Evolutionary conservation across 1,140 invertebrate species (phyloP), one percentile per base, ranked within the genome.

Genomic region (Bombus balteatus): DNA sequence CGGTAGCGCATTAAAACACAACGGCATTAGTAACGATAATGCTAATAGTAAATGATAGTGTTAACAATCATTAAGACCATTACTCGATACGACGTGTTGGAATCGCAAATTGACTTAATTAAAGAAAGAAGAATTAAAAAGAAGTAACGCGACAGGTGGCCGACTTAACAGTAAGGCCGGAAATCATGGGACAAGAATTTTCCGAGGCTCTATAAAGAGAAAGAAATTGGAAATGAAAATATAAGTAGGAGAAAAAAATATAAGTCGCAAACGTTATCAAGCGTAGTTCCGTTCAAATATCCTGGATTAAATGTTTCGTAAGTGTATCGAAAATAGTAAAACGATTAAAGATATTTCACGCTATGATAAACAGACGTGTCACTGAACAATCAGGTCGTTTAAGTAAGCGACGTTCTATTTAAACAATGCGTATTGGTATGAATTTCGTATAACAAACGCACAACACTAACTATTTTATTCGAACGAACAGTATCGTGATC

Each of bases 1-100:
- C 72, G 62, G 34, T 57, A 83, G 59, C 65, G 28, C 81, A 53
- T 37, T 75, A 75, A 74, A 81, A 74, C 22, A 13, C 39, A 12
- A 43, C n/a, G 53, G n/a, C 28, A 28, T 43, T n/a, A 28, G 32
- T 10, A 32, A 66, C 12, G 22, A 57, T 22, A 32, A 62, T 62
- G 28, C 28, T n/a, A 62, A 62, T 62, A n/a, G 28, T 62, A 62
- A n/a, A 62, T n/a, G 39, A 32, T 32, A 47, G 3, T 3, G n/a
- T 34, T 57, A 80, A 32, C 32, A 32, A 32, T 32, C 32, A 32
- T 32, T 32, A 9, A 15, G 39, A 6, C 47, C 39, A 32, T 77
- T 77, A 41, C 15, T 39, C 37, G 37, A 77, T 75, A 25, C 43
- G n/a, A 25, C 43, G n/a, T 13, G 10, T 12, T 25, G 13, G 13